phyloP scores from a whole-genome alignment of 2,888 invertebrate genomes.

The Lasius fuliginosus region DNA sequence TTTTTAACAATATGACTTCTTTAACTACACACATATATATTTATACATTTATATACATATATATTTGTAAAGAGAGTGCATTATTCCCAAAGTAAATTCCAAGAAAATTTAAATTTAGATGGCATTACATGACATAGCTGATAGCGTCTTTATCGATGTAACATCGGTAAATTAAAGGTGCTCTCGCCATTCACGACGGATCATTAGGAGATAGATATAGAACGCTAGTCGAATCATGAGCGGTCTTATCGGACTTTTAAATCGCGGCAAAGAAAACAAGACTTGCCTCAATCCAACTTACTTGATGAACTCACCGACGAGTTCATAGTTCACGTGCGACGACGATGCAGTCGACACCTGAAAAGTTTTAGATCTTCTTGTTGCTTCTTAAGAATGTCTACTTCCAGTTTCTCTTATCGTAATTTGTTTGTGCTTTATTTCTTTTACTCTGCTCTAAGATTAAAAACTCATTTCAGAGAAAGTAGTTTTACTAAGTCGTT shows the following conservation, averaged over 20 bases:
- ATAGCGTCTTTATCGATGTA: constrained; percentile 72
- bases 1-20: background rate
- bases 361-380: constrained; percentile 64
- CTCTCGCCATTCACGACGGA: constrained; percentile 67
- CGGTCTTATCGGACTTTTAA: constrained; percentile 73
- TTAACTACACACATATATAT: background rate
- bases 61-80: background rate
- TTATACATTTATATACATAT: background rate
- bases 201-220: constrained; percentile 73
- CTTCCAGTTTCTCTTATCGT: constrained; percentile 56
- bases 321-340: constrained; percentile 69
- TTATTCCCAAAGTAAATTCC: constrained; percentile 3
- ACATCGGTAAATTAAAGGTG: constrained; percentile 75
- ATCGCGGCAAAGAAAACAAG: constrained; percentile 79
- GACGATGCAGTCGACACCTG: constrained; percentile 72
- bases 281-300: constrained; percentile 81
- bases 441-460: constrained; percentile 34
- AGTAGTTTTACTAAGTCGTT: constrained; percentile 40
- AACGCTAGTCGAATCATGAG: constrained; percentile 70
- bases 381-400: constrained; percentile 59
- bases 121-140: constrained; percentile 39
- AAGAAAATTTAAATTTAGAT: constrained; percentile 51
- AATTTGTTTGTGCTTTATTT: constrained; percentile 47
- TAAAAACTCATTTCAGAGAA: constrained; percentile 40
- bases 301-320: constrained; percentile 77